Evolutionary conservation across 2,888 invertebrate species (phyloP).

Genomic region (Zonitis immaculata): DNA sequence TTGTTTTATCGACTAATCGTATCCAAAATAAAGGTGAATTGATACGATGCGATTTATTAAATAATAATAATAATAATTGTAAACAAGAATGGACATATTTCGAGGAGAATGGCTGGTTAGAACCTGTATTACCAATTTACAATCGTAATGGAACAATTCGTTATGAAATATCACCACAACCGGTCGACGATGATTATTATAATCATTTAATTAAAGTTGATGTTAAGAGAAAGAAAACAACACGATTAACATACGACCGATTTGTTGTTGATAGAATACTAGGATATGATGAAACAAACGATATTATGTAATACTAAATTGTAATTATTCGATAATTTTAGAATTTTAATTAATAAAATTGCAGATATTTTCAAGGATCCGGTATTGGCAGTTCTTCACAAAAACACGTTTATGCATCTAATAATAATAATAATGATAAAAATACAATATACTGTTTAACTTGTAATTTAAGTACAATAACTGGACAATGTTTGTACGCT

Average conservation of each 20-base stretch:
- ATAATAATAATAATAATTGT: slow-evolving; percentile 23
- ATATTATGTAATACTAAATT: slow-evolving; percentile 52
- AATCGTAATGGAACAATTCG: slow-evolving; percentile 46
- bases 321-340: no score
- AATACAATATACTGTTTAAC: no score
- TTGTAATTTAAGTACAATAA: slow-evolving; percentile 57
- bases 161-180: slow-evolving; percentile 35
- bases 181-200: slow-evolving; percentile 33
- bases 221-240: slow-evolving; percentile 30
- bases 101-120: slow-evolving; percentile 68
- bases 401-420: slow-evolving; percentile 59
- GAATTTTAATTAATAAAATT: no score
- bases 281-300: slow-evolving; percentile 58
- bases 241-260: slow-evolving; percentile 55
- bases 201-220: slow-evolving; percentile 39
- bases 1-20: slow-evolving; percentile 79
- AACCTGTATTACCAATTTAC: slow-evolving; percentile 55
- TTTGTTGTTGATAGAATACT: slow-evolving; percentile 57
- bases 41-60: slow-evolving; percentile 26
- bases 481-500: slow-evolving; percentile 58
- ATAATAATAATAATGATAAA: slow-evolving; percentile 33
- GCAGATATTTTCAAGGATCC: slow-evolving; percentile 70
- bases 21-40: slow-evolving; percentile 62
- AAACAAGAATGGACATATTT: slow-evolving; percentile 47
- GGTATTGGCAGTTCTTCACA: slow-evolving; percentile 61